A percentile compares a stretch with the other conserved stretches of the same genome.
Conservation (phyloP, 2,888 invertebrate genomes). For the Torymus auratus region DNA sequence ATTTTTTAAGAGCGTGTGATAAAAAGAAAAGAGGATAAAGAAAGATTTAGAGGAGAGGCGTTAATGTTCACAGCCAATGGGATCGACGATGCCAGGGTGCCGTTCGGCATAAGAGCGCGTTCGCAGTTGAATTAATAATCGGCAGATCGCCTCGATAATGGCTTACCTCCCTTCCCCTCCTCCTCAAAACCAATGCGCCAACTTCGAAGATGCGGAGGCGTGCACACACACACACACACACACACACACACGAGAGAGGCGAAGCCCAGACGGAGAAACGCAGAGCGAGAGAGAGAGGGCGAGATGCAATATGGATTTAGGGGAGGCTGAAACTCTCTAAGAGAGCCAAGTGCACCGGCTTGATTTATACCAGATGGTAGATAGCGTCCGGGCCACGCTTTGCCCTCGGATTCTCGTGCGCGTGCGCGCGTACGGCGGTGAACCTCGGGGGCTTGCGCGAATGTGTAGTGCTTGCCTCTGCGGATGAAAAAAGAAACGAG, state of each 20-base stretch:
- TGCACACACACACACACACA: neutral
- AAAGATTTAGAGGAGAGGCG: conserved; percentile 19
- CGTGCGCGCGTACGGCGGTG: neutral
- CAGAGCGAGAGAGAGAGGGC: conserved; percentile 57
- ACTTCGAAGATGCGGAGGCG: neutral
- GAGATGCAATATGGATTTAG: conserved; percentile 70
- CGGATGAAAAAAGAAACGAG: conserved; percentile 11
- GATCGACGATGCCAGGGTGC: conserved; percentile 21
- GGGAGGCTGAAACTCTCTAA: conserved; percentile 69
- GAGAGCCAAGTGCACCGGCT: conserved; percentile 71
- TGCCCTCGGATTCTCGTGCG: conserved; percentile 47
- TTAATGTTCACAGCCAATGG: conserved; percentile 40
- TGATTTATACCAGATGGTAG: conserved; percentile 76
- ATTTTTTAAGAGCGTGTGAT: too few relatives aligned
- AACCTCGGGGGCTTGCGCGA: conserved; percentile 19
- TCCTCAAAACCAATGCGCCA: conserved; percentile 18
- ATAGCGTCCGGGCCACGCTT: conserved; percentile 63
- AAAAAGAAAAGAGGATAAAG: neutral
- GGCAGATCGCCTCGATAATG: conserved; percentile 71
- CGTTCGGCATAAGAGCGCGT: conserved; percentile 3
- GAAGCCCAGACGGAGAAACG: conserved; percentile 41
- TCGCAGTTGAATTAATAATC: conserved; percentile 74
- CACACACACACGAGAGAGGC: conserved; percentile 38
- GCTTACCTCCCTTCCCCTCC: conserved; percentile 60
- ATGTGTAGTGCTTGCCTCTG: neutral